phyloP scores from a whole-genome alignment of 2,888 invertebrate species.

The Trichogramma evanescens region DNA sequence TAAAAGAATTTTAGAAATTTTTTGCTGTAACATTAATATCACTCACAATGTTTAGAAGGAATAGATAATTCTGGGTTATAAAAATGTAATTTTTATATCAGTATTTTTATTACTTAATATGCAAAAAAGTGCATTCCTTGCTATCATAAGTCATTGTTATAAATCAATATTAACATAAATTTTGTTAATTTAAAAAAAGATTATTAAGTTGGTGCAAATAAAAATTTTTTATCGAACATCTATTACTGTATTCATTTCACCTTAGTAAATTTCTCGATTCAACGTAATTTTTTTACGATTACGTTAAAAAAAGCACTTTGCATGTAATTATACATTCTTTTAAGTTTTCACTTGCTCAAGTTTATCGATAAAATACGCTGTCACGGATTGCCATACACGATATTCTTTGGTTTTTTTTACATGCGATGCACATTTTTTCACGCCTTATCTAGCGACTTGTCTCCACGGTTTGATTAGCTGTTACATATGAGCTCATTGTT shows the following conservation, averaged over 20 bases:
- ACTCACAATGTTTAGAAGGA: too few species aligned
- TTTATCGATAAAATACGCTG: too few species aligned
- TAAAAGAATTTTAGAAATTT: constrained; percentile 1
- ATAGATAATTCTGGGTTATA: neutral
- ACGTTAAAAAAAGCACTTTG: neutral
- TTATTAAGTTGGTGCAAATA: constrained; percentile 3
- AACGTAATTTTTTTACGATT: neutral
- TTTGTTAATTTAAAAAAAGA: constrained; percentile 10
- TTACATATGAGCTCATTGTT: too few species aligned
- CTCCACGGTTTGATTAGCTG: too few species aligned
- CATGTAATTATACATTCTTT: too few species aligned
- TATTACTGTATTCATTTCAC: neutral
- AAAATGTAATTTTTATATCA: constrained; percentile 11
- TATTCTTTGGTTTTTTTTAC: too few species aligned
- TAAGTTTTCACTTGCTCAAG: too few species aligned
- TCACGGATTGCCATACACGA: too few species aligned
- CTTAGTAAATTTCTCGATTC: neutral
- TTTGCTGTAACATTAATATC: neutral
- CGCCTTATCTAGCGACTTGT: too few species aligned
- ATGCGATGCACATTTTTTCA: too few species aligned
- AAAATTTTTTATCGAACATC: constrained; percentile 5
- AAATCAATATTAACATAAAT: constrained; percentile 6
- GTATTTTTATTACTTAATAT: constrained; percentile 2
- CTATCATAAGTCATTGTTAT: constrained; percentile 13
- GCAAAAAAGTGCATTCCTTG: constrained; percentile 2